phyloP scores from a whole-genome alignment of 2,113 vertebrate species.

The Lepus americanus region DNA sequence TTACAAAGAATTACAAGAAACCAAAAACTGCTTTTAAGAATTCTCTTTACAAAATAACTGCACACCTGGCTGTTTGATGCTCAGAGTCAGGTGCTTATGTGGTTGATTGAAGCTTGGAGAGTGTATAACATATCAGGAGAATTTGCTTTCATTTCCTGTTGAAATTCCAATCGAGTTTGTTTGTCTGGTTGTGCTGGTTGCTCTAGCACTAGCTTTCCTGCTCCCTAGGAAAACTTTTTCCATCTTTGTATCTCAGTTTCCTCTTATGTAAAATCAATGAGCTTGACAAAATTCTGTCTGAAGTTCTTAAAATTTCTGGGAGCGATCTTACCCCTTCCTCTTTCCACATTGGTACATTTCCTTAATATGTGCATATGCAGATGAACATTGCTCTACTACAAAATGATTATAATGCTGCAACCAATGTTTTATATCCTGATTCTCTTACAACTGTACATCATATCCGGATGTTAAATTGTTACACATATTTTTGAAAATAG shows the following conservation, averaged over 20 bases:
- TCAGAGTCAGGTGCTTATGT: background rate
- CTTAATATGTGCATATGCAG: background rate
- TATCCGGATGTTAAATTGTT: background rate
- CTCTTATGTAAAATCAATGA: slow-evolving; percentile 24
- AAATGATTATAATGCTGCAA: background rate
- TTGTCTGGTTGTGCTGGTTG: background rate
- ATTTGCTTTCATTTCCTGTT: background rate
- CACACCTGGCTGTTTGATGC: background rate
- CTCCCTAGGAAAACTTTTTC: background rate
- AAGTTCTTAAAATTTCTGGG: slow-evolving; percentile 10
- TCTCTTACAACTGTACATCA: background rate
- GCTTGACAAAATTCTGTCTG: background rate
- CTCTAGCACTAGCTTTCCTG: too few species aligned
- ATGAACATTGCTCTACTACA: background rate
- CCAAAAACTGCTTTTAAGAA: background rate
- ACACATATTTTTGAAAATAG: background rate
- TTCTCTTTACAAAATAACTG: slow-evolving; percentile 21
- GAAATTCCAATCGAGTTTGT: background rate
- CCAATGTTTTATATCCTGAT: background rate
- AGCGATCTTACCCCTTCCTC: background rate
- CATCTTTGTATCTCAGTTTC: background rate
- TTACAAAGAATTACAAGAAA: background rate
- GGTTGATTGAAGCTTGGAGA: background rate
- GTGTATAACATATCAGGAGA: background rate
- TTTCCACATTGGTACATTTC: background rate